A percentile compares a stretch with the other conserved stretches of the same genome.
Conservation (phyloP, 2,797 vertebrate species). For the Cynopterus sphinx region DNA sequence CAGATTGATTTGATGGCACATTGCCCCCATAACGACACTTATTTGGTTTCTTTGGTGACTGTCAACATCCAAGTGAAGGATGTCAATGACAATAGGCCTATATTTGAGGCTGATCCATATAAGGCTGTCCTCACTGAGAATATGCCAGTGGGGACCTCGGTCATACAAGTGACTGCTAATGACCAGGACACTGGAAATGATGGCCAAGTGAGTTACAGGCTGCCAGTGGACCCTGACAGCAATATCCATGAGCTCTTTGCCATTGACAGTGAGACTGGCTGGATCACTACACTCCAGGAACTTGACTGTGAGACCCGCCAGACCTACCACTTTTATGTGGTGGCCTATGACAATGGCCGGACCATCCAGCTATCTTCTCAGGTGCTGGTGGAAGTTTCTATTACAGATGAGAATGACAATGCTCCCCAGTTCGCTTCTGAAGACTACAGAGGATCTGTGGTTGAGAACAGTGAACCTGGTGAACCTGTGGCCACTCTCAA, state of each 20-base stretch:
- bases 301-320: constrained; percentile 92
- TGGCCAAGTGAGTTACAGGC: constrained; percentile 93
- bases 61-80: constrained; percentile 97
- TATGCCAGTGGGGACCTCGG: constrained; percentile 94
- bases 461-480: constrained; percentile 91
- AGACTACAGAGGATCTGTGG: constrained; percentile 91
- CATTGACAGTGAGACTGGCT: constrained; percentile 94
- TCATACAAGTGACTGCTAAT: constrained; percentile 97
- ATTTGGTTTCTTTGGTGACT: constrained; percentile 94
- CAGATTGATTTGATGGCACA: constrained; percentile 95
- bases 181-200: constrained; percentile 95
- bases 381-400: constrained; percentile 92
- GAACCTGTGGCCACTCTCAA: constrained; percentile 91
- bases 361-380: constrained; percentile 93
- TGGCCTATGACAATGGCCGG: constrained; percentile 93
- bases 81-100: constrained; percentile 96
- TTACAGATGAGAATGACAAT: constrained; percentile 98
- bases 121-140: constrained; percentile 95
- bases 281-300: constrained; percentile 91
- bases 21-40: constrained; percentile 92
- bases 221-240: constrained; percentile 86
- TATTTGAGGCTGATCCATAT: constrained; percentile 96
- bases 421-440: constrained; percentile 92
- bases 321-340: constrained; percentile 91
- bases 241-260: constrained; percentile 88